Evolutionary conservation across 2,888 invertebrate species (phyloP), one percentile per base, ranked within the genome.

Genomic region (Spodoptera picta): DNA sequence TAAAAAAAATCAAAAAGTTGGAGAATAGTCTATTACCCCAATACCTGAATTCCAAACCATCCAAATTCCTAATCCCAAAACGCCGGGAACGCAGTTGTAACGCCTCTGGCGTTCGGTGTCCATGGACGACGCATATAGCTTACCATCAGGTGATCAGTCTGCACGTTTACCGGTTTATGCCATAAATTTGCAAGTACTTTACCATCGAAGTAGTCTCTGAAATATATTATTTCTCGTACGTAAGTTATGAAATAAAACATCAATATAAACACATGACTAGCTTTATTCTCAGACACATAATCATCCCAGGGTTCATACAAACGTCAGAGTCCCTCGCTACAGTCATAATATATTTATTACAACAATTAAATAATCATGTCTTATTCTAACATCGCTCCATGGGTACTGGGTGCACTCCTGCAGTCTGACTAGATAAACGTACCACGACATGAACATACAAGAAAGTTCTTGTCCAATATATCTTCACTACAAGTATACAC

Each of bases 231-330:
- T 19, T 19, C 19, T 27, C 27, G 27, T 5, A 27, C 27, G 51
- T 43, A 43, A 36, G 51, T 10, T 43, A 45, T 5, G 55, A 73
- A 89, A 89, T 87, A 77, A 91, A 91, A 91, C 83, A 75, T 65
- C 55, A 81, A 75, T 84, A 60, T 87, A 91, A 92, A 93, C 94
- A 94, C 93, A 92, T 94, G 92, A 94, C 94, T 94, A 94, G 94
- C 88, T 93, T 94, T 94, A 93, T 92, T 92, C 85, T 87, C 90
- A 87, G 92, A 93, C 90, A 87, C 81, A 81, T 80, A 81, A 80
- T 84, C 83, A 52, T 79, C 80, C 67, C 70, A 69, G 62, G 66
- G 74, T 75, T 73, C 71, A 76, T 83, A 83, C 83, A 82, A 83
- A 81, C 73, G 64, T 75, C 79, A 75, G 68, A 81, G 82, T 75